Conservation (phyloP, 2,113 vertebrate species). For the crab-eating macaque (Macaca fascicularis) region T2T-MFA8v1.1 NC_088394.1:44016501-44017000, state of each 20-base stretch:
- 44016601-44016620: neutral
- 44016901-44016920: too few species aligned
- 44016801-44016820: neutral
- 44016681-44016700: neutral
- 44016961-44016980: neutral
- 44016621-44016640: neutral
- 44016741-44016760: neutral
- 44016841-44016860: neutral
- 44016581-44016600: neutral
- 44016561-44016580: neutral
- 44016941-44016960: too few species aligned
- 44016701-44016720: neutral
- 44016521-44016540: neutral
- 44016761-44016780: neutral
- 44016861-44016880: neutral
- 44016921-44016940: neutral
- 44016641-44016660: accelerated
- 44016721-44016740: neutral
- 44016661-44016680: neutral
- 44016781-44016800: accelerated
- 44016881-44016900: too few species aligned
- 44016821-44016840: accelerated
- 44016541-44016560: neutral
- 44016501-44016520: neutral
- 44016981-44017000: neutral